Evolutionary conservation across 2,888 invertebrate genomes (phyloP).

Genomic region (Acronicta alni): DNA sequence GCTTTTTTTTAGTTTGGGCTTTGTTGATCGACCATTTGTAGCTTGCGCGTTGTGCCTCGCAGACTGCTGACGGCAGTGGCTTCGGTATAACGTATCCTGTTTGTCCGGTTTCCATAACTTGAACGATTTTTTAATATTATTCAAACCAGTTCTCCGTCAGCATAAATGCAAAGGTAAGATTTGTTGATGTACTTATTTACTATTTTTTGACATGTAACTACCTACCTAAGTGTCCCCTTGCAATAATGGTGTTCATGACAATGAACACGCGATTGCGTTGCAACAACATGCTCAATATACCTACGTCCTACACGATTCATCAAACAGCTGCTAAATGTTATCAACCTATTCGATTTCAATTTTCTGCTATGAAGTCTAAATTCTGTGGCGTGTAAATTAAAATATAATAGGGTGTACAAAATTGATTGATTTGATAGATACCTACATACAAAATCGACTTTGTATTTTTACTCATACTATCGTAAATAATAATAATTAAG

Average conservation of each 20-base stretch:
- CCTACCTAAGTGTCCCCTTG: background rate
- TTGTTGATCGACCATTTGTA: conserved; percentile 34
- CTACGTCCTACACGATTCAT: background rate
- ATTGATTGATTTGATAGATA: no score
- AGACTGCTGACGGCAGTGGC: conserved; percentile 14
- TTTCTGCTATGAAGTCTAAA: no score
- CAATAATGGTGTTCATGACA: conserved; percentile 22
- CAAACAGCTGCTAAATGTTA: background rate
- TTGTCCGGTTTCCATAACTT: conserved; percentile 34
- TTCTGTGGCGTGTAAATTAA: no score
- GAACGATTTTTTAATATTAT: conserved; percentile 21
- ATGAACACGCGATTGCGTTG: background rate
- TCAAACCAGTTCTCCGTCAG: conserved; percentile 33
- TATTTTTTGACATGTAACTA: background rate
- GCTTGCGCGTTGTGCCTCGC: conserved; percentile 19
- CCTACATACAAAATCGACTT: no score
- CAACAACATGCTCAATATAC: conserved; percentile 9
- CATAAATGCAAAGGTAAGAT: conserved; percentile 37
- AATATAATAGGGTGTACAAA: no score
- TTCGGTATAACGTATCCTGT: conserved; percentile 12
- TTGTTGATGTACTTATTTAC: conserved; percentile 7
- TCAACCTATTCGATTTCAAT: no score
- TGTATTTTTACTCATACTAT: no score
- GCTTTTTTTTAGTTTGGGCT: conserved; percentile 24
- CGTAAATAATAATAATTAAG: no score